Evolutionary conservation across 92 coral and sea anemone genomes (phyloP), one percentile per base, ranked within the genome.

Genomic region (Pocillopora grandis): DNA sequence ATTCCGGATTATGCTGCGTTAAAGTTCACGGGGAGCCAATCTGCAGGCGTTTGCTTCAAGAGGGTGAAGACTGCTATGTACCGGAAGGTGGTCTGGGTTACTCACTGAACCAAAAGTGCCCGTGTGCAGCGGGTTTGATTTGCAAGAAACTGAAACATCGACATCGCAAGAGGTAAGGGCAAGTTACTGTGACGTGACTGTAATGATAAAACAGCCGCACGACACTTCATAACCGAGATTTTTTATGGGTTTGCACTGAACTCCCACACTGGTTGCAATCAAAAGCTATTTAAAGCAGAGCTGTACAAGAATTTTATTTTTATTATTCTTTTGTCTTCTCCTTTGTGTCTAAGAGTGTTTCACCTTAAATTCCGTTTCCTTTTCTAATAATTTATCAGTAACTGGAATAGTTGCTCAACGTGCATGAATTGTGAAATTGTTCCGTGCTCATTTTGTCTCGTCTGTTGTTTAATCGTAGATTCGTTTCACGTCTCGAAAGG

Each of bases 81-180:
- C 86, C 93, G 61, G 94, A 93, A 67, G 99, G 99, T 21, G 99
- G 99, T 12, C 81, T 96, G 16, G 99, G 91, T 2, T 96, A 94
- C 81, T 85, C 93, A 15, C 68, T 96, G 11, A 94, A 96, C 87
- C 98, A 94, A 83, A 89, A 85, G 57, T 96, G 99, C 58, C 99
- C 98, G 14, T 96, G 99, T 76, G 93, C 87, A 10, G 94, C 89
- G 49, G 99, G 99, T 1, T 78, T 96, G 27, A 92, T 71, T 27
- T 96, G 99, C 89, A 95, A 83, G 75, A 94, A 85, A 87, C 72
- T 88, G 12, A 86, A 85, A 52, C 88, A 82, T n/a, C 84, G 85
- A 12, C 91, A 90, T 56, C 91, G 77, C 83, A 91, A 89, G 77
- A 87, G 92, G 98, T 93, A 89, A 61, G 87, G 1, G 2, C 9